Conservation (phyloP, 2,888 invertebrate genomes). For the Phengaris arion region DNA sequence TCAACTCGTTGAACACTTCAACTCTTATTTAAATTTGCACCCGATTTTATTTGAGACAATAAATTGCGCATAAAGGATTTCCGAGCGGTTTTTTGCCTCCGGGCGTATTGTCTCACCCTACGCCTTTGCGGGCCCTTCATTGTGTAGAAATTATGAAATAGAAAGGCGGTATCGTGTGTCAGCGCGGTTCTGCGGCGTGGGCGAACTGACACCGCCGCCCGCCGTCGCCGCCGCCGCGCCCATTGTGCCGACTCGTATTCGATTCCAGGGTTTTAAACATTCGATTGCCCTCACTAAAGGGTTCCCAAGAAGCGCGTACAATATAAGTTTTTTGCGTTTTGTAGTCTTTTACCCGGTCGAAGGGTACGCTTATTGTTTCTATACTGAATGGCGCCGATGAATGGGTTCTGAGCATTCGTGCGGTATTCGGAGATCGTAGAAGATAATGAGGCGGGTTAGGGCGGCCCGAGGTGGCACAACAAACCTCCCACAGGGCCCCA, state of each 20-base stretch:
- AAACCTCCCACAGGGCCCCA: slow-evolving; percentile 60
- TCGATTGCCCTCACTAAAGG: slow-evolving; percentile 77
- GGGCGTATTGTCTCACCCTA: slow-evolving; percentile 78
- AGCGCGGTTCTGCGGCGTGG: slow-evolving; percentile 50
- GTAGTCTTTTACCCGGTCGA: slow-evolving; percentile 66
- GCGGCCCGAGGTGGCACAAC: slow-evolving; percentile 64
- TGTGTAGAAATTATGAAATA: slow-evolving; percentile 76
- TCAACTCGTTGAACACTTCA: slow-evolving; percentile 53
- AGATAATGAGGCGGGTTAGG: slow-evolving; percentile 67
- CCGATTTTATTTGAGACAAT: slow-evolving; percentile 79
- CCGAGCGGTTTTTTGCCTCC: slow-evolving; percentile 72
- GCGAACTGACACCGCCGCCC: slow-evolving; percentile 47
- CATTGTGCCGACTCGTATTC: slow-evolving; percentile 57
- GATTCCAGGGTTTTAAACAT: slow-evolving; percentile 77
- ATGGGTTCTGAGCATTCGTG: slow-evolving; percentile 68
- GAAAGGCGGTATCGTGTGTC: slow-evolving; percentile 77
- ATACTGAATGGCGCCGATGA: slow-evolving; percentile 71
- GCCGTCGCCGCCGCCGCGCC: slow-evolving; percentile 35
- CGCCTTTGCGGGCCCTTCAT: slow-evolving; percentile 68
- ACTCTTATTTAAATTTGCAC: slow-evolving; percentile 77
- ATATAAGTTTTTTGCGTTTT: slow-evolving; percentile 62
- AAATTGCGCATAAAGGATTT: slow-evolving; percentile 76
- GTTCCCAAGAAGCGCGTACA: slow-evolving; percentile 73
- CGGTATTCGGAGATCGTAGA: slow-evolving; percentile 69
- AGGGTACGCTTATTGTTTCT: slow-evolving; percentile 76